These are phyloP conservation scores for Malurus melanocephalus DNA, from an alignment of 2,113 vertebrate genomes.

Conservation along the genomic window DNA sequence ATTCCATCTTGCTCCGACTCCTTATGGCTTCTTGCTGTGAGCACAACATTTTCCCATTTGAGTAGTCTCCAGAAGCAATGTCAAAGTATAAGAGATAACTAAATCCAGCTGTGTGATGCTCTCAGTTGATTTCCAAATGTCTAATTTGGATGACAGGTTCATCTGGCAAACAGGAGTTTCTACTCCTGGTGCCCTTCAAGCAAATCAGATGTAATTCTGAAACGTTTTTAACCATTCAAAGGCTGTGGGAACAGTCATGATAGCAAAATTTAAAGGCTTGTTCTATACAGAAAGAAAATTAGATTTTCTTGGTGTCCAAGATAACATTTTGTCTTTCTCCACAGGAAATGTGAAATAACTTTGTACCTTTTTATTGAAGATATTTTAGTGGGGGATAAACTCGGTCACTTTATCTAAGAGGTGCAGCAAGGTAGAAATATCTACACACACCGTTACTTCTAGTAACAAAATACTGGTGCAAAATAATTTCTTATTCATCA, in stretches of 20 bases:
- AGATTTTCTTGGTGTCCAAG: neutral
- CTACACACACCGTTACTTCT: neutral
- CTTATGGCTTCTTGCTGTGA: neutral
- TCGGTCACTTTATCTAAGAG: neutral
- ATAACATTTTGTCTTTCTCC: neutral
- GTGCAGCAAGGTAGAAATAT: neutral
- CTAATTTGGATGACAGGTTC: neutral
- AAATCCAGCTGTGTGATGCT: neutral
- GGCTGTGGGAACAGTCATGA: neutral
- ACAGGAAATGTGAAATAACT: neutral
- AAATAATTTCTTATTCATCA: neutral
- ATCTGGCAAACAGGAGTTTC: accelerated
- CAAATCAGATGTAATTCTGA: neutral
- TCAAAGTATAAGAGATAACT: neutral
- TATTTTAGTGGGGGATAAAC: neutral
- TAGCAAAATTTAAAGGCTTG: neutral
- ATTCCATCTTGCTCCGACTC: neutral
- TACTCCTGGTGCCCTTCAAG: neutral
- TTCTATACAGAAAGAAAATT: neutral
- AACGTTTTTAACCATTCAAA: neutral
- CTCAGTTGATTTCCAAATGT: neutral
- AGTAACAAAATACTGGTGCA: neutral
- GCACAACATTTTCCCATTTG: neutral
- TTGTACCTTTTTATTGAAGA: neutral
- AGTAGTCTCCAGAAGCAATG: neutral